A percentile compares a stretch with the other conserved stretches of the same genome.
Evolutionary conservation across 2,797 vertebrate species (phyloP).

Genomic region (Salarias fasciatus): DNA sequence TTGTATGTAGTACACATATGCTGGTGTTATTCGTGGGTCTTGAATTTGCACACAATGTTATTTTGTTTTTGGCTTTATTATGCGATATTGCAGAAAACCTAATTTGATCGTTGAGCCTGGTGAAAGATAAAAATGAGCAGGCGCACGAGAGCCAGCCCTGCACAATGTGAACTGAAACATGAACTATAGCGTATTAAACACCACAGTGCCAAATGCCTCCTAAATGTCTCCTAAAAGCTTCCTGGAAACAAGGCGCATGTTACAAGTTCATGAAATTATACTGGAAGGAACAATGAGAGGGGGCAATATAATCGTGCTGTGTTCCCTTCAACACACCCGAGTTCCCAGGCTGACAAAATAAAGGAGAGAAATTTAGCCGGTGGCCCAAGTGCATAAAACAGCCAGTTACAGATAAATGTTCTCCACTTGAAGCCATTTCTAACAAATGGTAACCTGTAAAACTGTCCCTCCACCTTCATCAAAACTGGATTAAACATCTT

Average conservation of each 20-base stretch:
- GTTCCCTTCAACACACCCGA: slow-evolving; percentile 31
- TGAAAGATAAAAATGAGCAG: not conserved
- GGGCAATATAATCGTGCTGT: slow-evolving; percentile 17
- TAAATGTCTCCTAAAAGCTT: slow-evolving; percentile 33
- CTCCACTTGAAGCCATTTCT: slow-evolving; percentile 47
- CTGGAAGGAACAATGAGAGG: slow-evolving; percentile 25
- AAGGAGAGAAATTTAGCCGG: slow-evolving; percentile 31
- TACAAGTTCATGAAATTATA: slow-evolving; percentile 34
- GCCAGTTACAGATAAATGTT: slow-evolving; percentile 3
- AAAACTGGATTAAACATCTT: slow-evolving; percentile 62
- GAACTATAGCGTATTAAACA: slow-evolving; percentile 18
- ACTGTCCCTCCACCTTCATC: slow-evolving; percentile 53
- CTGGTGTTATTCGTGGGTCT: too few relatives aligned
- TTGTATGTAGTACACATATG: too few relatives aligned
- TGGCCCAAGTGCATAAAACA: slow-evolving; percentile 36
- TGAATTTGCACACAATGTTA: too few relatives aligned
- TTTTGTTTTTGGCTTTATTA: not conserved
- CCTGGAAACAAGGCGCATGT: slow-evolving; percentile 28
- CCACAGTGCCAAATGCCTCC: slow-evolving; percentile 26
- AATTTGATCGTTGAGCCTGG: not conserved
- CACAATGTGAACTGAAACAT: slow-evolving; percentile 16
- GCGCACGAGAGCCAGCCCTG: not conserved
- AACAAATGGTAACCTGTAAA: slow-evolving; percentile 41
- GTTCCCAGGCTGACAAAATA: slow-evolving; percentile 35
- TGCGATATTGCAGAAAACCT: not conserved